phyloP scores from a whole-genome alignment of 2,888 invertebrate genomes.

The Acrobasis suavella region DNA sequence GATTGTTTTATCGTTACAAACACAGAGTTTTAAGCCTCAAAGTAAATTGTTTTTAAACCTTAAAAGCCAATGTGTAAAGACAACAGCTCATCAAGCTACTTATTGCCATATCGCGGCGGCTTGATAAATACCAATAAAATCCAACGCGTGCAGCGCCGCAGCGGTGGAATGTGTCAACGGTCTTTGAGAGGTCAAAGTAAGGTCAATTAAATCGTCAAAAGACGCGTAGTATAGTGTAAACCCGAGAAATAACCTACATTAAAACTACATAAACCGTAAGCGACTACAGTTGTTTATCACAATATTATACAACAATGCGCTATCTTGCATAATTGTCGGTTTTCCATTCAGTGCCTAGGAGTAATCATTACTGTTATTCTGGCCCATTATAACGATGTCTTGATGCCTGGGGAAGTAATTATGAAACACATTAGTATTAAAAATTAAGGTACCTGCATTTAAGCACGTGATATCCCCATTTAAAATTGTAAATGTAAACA shows the following conservation, averaged over 20 bases:
- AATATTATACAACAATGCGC: constrained; percentile 16
- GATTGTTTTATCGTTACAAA: no score
- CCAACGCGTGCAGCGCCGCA: no score
- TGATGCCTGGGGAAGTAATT: constrained; percentile 61
- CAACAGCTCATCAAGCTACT: no score
- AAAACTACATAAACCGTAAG: constrained; percentile 11
- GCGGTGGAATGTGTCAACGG: no score
- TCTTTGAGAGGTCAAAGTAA: no score
- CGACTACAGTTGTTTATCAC: constrained; percentile 11
- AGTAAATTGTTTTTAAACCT: no score
- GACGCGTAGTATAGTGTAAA: not conserved
- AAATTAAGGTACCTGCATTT: not conserved
- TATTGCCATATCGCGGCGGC: no score
- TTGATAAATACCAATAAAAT: no score
- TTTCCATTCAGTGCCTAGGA: constrained; percentile 51
- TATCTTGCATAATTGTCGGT: not conserved
- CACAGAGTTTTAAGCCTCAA: no score
- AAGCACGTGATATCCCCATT: constrained; percentile 13
- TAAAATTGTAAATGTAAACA: no score
- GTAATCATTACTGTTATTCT: constrained; percentile 57
- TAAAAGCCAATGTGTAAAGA: no score
- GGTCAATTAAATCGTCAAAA: not conserved
- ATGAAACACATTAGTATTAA: not conserved
- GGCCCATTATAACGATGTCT: constrained; percentile 63
- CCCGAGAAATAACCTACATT: constrained; percentile 3